Evolutionary conservation across 2,888 invertebrate species (phyloP), one percentile per base, ranked within the genome.

Genomic region (Calameuta idolon): DNA sequence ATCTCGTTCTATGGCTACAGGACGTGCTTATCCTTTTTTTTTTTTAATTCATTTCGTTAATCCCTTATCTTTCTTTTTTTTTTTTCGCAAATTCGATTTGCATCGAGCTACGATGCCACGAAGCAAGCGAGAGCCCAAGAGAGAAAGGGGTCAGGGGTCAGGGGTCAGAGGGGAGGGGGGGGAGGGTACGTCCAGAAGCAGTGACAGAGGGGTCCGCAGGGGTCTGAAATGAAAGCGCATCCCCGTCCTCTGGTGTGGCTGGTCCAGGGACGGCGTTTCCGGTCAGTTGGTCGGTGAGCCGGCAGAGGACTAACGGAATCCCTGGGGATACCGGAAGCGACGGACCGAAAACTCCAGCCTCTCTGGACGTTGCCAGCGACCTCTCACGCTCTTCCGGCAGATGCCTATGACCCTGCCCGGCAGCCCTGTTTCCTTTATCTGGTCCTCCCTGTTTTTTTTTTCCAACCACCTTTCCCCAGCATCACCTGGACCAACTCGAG

Each of bases 241-340:
- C 76, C 78, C 76, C 69, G 75, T 73, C 77, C 79, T 74, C 76
- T 34, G 9, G 15, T 37, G 15, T 79, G 73, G 68, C 69, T 79
- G 78, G 77, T 79, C 80, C 83, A 82, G 79, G 83, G 80, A 81
- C 85, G 84, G 81, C 85, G 84, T 89, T 89, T 90, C 87, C 87
- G 89, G 89, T 87, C 88, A 87, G 88, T 87, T 88, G 86, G 83
- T 80, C 84, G 82, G 84, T 83, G 85, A 85, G 83, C 85, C 79
- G 81, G 82, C 81, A 78, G 76, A 82, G 82, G 81, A 82, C 82
- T 82, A 82, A 81, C 84, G 82, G 83, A 86, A 86, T 89, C 87
- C 85, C 85, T 76, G 77, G 80, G 85, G 86, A 87, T 84, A 86
- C 84, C 83, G 83, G 83, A 87, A 86, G 89, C 89, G 89, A 87